Evolutionary conservation across 1,140 invertebrate species (phyloP).

Genomic region (Hylaeus volcanicus): DNA sequence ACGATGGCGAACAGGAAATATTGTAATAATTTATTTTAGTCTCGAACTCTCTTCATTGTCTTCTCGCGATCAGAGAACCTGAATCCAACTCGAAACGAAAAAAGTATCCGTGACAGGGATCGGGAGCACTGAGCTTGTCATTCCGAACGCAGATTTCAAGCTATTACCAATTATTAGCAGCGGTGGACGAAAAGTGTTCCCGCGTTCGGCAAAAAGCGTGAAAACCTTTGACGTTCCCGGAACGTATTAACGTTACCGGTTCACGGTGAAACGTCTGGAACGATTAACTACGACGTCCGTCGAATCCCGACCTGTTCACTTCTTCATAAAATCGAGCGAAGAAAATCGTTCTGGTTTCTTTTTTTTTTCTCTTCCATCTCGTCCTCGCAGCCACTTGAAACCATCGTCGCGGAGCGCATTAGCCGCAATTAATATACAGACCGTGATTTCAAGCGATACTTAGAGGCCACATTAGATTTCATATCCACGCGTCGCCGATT

Average conservation of each 20-base stretch:
- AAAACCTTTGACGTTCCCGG: conserved; percentile 26
- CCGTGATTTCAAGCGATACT: conserved; percentile 33
- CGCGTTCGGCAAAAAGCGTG: conserved; percentile 5
- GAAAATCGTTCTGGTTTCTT: conserved; percentile 31
- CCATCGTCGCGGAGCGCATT: not conserved
- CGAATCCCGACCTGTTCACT: not conserved
- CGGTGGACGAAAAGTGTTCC: not conserved
- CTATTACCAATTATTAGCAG: not conserved
- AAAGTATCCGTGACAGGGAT: no score
- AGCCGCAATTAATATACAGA: conserved; percentile 40
- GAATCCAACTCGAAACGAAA: no score
- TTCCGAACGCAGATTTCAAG: not conserved
- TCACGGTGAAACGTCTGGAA: conserved; percentile 40
- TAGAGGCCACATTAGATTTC: conserved; percentile 45
- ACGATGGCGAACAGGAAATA: no score
- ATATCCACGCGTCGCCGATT: conserved; percentile 37
- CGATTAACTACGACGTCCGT: conserved; percentile 37
- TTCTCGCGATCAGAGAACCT: no score
- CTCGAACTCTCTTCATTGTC: no score
- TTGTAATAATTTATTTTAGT: no score
- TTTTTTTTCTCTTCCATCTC: not conserved
- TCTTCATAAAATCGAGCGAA: conserved; percentile 25
- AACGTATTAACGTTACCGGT: conserved; percentile 42
- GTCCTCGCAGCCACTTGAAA: not conserved
- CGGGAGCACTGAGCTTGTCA: no score